Conservation (phyloP, 2,888 invertebrate genomes). For the Lacanobia oleracea region DNA sequence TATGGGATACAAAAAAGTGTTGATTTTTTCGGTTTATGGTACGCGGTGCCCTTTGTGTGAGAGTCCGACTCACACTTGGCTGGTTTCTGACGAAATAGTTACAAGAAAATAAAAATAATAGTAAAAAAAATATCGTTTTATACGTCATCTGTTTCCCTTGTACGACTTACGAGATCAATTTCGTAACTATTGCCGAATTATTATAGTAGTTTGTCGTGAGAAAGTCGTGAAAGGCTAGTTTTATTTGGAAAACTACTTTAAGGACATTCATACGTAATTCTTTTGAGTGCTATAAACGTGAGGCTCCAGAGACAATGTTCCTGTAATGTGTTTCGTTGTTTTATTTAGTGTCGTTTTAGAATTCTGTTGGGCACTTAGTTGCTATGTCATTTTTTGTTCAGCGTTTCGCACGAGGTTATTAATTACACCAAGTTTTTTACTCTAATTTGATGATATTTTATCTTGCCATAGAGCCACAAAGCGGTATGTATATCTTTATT, state of each 20-base stretch:
- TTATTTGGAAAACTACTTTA: conserved; percentile 20
- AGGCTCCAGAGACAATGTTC: neutral
- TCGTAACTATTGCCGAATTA: conserved; percentile 23
- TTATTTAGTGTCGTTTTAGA: neutral
- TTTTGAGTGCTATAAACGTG: conserved; percentile 17
- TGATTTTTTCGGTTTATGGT: too few relatives aligned
- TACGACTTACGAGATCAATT: conserved; percentile 45
- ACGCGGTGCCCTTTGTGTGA: too few relatives aligned
- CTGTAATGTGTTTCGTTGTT: neutral
- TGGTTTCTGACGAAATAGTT: conserved; percentile 15
- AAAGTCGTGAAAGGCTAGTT: conserved; percentile 33
- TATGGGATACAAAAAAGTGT: too few relatives aligned
- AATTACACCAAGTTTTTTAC: too few relatives aligned
- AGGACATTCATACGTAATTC: conserved; percentile 29
- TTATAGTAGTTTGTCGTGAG: conserved; percentile 16
- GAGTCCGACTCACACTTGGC: too few relatives aligned
- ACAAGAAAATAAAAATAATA: conserved; percentile 38
- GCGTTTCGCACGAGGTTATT: too few relatives aligned
- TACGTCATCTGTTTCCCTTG: conserved; percentile 24
- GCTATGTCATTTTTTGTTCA: too few relatives aligned
- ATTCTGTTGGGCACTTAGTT: too few relatives aligned
- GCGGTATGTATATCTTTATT: too few relatives aligned
- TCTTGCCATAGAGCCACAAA: too few relatives aligned
- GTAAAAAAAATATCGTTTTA: conserved; percentile 35
- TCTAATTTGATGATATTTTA: too few relatives aligned